These are phyloP conservation scores for Chrysomela aeneicollis DNA, from an alignment of 2,888 invertebrate species.

Conservation along the genomic window DNA sequence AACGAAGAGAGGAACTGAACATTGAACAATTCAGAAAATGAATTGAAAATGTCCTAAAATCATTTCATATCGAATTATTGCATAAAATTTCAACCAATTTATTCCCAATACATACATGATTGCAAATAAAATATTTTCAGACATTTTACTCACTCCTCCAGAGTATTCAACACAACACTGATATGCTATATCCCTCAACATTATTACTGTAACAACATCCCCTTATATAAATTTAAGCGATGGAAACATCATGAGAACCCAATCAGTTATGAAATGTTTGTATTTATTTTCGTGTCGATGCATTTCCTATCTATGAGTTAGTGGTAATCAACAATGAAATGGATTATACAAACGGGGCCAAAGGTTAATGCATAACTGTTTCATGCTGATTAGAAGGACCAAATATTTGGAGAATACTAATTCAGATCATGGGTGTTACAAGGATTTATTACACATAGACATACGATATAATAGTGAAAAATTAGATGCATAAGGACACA, in stretches of 20 bases:
- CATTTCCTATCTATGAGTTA: background rate
- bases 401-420: slow-evolving; percentile 9
- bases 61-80: no score
- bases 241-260: background rate
- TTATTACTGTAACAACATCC: background rate
- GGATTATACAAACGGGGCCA: slow-evolving; percentile 1
- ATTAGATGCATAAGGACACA: no score
- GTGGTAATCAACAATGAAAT: slow-evolving; percentile 1
- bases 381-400: background rate
- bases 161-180: background rate
- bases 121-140: no score
- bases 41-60: no score
- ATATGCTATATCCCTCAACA: background rate
- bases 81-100: no score
- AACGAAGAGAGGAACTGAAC: no score
- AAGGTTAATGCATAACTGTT: slow-evolving; percentile 20
- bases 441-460: background rate
- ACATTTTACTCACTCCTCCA: background rate
- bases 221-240: background rate
- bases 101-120: no score
- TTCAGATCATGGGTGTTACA: background rate
- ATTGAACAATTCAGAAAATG: no score
- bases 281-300: background rate
- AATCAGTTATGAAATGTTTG: background rate
- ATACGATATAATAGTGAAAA: background rate